These are phyloP conservation scores for Pluvialis apricaria DNA, from an alignment of 2,113 vertebrate species.

Conservation along the genomic window DNA sequence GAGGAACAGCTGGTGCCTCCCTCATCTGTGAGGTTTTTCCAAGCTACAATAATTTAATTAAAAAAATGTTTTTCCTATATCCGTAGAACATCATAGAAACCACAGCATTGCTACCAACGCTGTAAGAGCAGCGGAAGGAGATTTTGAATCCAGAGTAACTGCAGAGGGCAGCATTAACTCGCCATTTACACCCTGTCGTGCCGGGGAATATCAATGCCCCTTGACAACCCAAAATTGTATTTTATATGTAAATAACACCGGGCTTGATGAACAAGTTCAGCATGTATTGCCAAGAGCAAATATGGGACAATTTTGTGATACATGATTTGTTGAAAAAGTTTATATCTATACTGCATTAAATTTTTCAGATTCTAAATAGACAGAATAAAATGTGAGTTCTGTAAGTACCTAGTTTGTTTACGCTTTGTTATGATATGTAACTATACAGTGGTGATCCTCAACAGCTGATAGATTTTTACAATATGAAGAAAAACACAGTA, in stretches of 20 bases:
- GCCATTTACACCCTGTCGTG: not conserved
- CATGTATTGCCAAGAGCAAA: not conserved
- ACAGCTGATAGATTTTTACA: not conserved
- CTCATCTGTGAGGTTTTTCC: accelerated
- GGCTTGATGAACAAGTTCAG: not conserved
- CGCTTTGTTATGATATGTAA: not conserved
- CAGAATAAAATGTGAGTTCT: not conserved
- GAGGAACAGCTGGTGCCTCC: not conserved
- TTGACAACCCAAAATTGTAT: not conserved
- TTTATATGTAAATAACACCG: not conserved
- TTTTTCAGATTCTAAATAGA: not conserved
- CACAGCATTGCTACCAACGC: not conserved
- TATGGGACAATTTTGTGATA: not conserved
- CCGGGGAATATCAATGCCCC: not conserved
- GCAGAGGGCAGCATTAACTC: constrained; percentile 55
- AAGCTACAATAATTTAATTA: not conserved
- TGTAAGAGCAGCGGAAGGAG: not conserved
- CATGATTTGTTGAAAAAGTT: not conserved
- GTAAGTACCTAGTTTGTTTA: not conserved
- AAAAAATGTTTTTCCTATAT: not conserved
- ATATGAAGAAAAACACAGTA: not conserved
- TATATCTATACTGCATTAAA: not conserved
- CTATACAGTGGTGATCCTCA: not conserved
- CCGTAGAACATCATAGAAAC: not conserved
- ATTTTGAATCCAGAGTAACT: not conserved